Evolutionary conservation across 2,113 vertebrate species (phyloP).

Genomic region (Enhydra lutris): DNA sequence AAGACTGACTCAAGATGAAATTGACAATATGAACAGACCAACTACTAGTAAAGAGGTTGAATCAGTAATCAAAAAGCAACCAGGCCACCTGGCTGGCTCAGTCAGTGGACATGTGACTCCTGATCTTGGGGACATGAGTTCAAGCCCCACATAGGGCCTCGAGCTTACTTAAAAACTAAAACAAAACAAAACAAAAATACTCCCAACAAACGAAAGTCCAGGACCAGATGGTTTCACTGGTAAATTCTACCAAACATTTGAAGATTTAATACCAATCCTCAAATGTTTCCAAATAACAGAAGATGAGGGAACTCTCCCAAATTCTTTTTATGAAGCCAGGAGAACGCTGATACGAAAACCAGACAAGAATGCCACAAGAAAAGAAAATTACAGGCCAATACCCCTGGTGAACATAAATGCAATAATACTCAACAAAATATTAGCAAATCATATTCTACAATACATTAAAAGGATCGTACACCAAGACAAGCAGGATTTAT

Average conservation of each 20-base stretch:
- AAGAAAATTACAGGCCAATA: neutral
- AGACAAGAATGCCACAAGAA: neutral
- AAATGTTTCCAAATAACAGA: neutral
- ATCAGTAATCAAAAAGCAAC: neutral
- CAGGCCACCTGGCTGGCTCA: neutral
- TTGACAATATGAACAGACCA: neutral
- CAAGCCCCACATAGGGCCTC: neutral
- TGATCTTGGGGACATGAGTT: neutral
- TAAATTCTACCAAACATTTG: neutral
- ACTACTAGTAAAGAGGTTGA: neutral
- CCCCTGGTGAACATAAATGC: neutral
- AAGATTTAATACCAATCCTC: neutral
- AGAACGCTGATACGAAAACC: neutral
- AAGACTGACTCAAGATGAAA: neutral
- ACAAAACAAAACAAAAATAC: neutral
- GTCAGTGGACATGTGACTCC: neutral
- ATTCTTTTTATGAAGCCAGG: neutral
- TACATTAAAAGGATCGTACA: neutral
- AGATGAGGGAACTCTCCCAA: neutral
- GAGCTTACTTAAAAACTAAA: neutral
- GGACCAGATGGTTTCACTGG: neutral
- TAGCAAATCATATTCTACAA: neutral
- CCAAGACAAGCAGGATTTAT: neutral
- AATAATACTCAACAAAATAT: neutral
- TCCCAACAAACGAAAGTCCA: neutral